These are phyloP conservation scores for Papilio elwesi DNA, from an alignment of 2,888 invertebrate genomes.

Conservation along the genomic window DNA sequence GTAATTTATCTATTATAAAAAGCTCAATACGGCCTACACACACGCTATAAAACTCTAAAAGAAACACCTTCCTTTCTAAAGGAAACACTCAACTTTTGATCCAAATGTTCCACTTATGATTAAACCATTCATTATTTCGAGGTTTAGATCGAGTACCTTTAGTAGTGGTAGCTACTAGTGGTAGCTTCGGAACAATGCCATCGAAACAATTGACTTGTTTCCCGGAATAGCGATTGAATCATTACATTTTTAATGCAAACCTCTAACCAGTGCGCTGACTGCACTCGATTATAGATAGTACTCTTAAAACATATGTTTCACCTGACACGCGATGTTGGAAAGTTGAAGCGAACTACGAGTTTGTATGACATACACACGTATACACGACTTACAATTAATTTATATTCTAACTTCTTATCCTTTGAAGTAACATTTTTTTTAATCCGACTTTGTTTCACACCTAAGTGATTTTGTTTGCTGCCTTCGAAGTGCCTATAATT, in stretches of 20 bases:
- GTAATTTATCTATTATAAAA: too few species aligned
- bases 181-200: conserved; percentile 33
- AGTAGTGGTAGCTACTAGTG: conserved; percentile 28
- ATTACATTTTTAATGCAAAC: conserved; percentile 70
- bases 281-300: conserved; percentile 47
- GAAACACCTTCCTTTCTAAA: too few species aligned
- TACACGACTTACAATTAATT: conserved; percentile 26
- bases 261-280: conserved; percentile 47
- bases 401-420: conserved; percentile 18
- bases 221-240: conserved; percentile 67
- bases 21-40: too few species aligned
- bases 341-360: conserved; percentile 13
- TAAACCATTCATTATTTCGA: too few species aligned
- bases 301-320: conserved; percentile 56
- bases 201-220: conserved; percentile 67
- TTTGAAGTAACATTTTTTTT: too few species aligned
- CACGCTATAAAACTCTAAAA: too few species aligned
- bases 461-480: too few species aligned
- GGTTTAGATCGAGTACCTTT: conserved; percentile 12
- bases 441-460: too few species aligned
- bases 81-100: too few species aligned
- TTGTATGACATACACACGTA: conserved; percentile 15
- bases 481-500: too few species aligned
- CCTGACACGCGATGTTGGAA: conserved; percentile 53
- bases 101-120: too few species aligned